Conservation (phyloP, 2,888 invertebrate genomes). For the Phengaris alcon region DNA sequence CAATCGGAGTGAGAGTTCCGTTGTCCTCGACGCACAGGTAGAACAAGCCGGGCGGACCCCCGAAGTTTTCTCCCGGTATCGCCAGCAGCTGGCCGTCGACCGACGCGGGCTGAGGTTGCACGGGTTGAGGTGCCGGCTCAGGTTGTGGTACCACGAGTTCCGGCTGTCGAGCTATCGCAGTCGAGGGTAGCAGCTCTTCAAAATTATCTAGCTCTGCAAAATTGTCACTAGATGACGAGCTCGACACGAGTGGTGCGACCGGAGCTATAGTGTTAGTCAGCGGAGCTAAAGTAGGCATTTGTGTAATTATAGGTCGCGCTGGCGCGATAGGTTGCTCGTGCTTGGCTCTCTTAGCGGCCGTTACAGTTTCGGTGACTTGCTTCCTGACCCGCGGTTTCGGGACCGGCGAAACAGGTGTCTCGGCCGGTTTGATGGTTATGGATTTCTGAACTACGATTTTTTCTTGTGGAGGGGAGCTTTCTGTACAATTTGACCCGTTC, state of each 20-base stretch:
- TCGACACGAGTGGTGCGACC: constrained; percentile 47
- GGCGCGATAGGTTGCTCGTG: constrained; percentile 59
- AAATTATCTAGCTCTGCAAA: constrained; percentile 65
- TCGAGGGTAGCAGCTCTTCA: constrained; percentile 70
- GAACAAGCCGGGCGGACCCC: constrained; percentile 85
- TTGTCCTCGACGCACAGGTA: constrained; percentile 86
- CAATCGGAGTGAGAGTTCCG: constrained; percentile 84
- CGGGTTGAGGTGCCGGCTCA: constrained; percentile 44
- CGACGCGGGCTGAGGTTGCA: constrained; percentile 60
- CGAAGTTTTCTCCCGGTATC: constrained; percentile 85
- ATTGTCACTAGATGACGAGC: constrained; percentile 47
- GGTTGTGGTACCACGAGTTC: constrained; percentile 46
- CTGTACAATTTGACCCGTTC: constrained; percentile 71
- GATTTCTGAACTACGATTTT: constrained; percentile 61
- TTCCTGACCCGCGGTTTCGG: constrained; percentile 58
- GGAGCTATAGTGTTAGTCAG: constrained; percentile 46
- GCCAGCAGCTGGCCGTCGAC: constrained; percentile 84
- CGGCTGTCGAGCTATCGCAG: constrained; percentile 63
- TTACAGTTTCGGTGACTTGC: constrained; percentile 50
- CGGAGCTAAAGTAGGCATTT: constrained; percentile 50
- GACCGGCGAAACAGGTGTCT: constrained; percentile 46
- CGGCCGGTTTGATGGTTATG: constrained; percentile 51
- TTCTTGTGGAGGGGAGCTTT: constrained; percentile 55
- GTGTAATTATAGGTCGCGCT: constrained; percentile 42
- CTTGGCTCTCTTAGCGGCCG: constrained; percentile 58